phyloP scores from a whole-genome alignment of 2,888 invertebrate species.

The Pristionchus japonicus region DNA sequence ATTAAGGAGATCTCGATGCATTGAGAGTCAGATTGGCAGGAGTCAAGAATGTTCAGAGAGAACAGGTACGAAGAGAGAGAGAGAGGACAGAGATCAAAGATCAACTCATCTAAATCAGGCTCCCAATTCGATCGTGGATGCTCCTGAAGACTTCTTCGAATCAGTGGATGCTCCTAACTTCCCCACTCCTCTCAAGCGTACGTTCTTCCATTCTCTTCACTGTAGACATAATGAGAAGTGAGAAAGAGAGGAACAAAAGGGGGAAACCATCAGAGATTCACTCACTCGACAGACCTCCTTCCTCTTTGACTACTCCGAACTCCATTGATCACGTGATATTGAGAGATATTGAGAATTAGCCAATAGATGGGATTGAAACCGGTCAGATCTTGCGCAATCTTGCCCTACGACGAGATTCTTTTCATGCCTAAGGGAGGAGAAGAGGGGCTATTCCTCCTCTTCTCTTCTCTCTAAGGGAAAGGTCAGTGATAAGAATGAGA shows the following conservation, averaged over 20 bases:
- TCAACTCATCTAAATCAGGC: not conserved
- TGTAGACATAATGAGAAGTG: not conserved
- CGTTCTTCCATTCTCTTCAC: not conserved
- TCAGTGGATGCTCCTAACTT: not conserved
- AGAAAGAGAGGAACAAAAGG: not conserved
- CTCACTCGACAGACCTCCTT: too few relatives aligned
- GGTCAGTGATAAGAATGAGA: not conserved
- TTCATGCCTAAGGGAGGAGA: not conserved
- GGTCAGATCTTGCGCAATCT: not conserved
- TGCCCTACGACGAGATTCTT: not conserved
- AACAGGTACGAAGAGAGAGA: not conserved
- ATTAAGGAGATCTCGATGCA: slow-evolving; percentile 22
- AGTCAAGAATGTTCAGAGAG: slow-evolving; percentile 43
- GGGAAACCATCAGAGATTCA: not conserved
- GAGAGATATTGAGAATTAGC: not conserved
- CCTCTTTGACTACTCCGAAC: too few relatives aligned
- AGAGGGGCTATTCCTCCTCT: not conserved
- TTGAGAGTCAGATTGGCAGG: not conserved
- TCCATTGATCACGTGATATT: too few relatives aligned
- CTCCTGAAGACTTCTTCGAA: not conserved
- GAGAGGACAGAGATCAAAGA: not conserved
- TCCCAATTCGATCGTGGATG: slow-evolving; percentile 33
- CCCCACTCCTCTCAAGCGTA: slow-evolving; percentile 16
- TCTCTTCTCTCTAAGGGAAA: not conserved
- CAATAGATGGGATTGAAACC: not conserved